Base-by-base conservation (phyloP, 2,113 vertebrate species). In the Heterochromis multidens region DNA sequence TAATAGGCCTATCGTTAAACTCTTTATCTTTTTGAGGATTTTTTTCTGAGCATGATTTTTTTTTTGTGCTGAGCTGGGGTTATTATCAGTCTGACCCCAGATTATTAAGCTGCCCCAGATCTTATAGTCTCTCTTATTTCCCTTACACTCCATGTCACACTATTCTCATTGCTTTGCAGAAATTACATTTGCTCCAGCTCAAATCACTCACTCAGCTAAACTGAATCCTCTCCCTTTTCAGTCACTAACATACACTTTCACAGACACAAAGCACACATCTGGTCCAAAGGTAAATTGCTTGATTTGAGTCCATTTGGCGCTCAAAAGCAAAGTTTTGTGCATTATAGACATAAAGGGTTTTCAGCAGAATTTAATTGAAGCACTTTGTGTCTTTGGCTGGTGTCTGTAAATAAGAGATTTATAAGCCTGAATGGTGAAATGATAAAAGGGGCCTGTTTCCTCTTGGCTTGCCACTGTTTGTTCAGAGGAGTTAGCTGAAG, bases 381-480 rank as follows among this genome's bases (percentile, higher is more conserved):
- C 31, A 43, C 13, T 21, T 81, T 31, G 67, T 12, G 63, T 83
- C 74, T 84, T 84, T 49, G 49, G 59, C 72, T 37, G 35, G 37
- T 76, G 62, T 82, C 35, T 74, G 31, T 81, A 83, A 91, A 77
- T 79, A 78, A 80, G 52, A 8, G 23, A 83, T 90, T 87, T 72
- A 11, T 76, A 37, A 61, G 81, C 80, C 54, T 77, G 61, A 93
- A 58, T 58, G 63, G 83, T 43, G 70, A 77, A 52, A 35, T 81
- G 31, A 88, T 89, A 77, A 91, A 87, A 70, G 70, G 58, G 13
- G 54, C 49, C 65, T 14, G 27, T 87, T 89, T 88, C 76, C 81
- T 90, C 83, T 67, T 23, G 52, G 80, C 79, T 92, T 49, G 81
- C 85, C 92, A 65, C 58, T 84, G 90, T 95, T 93, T 93, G 85